phyloP scores from a whole-genome alignment of 1,140 invertebrate genomes.

The Tetraneura akinire region DNA sequence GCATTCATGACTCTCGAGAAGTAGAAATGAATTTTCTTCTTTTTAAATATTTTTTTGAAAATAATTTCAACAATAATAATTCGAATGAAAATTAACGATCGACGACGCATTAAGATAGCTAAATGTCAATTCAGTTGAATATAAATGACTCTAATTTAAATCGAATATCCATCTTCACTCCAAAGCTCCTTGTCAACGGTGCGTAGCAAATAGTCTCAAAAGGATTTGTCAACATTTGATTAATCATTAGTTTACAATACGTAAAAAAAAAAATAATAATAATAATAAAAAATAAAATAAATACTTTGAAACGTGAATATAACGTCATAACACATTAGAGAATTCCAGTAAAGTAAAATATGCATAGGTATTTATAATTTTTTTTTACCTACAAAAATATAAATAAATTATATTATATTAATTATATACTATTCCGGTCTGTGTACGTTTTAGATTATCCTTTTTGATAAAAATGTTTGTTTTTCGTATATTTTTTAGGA shows the following conservation, averaged over 20 bases:
- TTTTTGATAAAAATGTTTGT: too few relatives aligned
- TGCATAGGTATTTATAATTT: too few relatives aligned
- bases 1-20: too few relatives aligned
- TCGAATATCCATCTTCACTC: slow-evolving; percentile 40
- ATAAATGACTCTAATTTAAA: slow-evolving; percentile 48
- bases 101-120: slow-evolving; percentile 33
- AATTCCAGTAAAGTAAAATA: background rate
- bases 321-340: background rate
- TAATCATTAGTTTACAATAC: slow-evolving; percentile 33
- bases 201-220: slow-evolving; percentile 29
- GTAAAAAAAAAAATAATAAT: too few relatives aligned
- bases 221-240: slow-evolving; percentile 44
- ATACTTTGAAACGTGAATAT: slow-evolving; percentile 1
- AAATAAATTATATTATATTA: too few relatives aligned
- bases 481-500: too few relatives aligned
- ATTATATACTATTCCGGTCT: too few relatives aligned
- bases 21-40: too few relatives aligned
- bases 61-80: background rate
- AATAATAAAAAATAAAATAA: too few relatives aligned
- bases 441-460: too few relatives aligned
- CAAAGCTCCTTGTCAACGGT: slow-evolving; percentile 28
- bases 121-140: slow-evolving; percentile 38
- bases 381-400: too few relatives aligned
- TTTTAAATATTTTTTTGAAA: too few relatives aligned
- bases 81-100: slow-evolving; percentile 10